phyloP scores from a whole-genome alignment of 1,140 invertebrate species.

The Neomicropteryx cornuta region DNA sequence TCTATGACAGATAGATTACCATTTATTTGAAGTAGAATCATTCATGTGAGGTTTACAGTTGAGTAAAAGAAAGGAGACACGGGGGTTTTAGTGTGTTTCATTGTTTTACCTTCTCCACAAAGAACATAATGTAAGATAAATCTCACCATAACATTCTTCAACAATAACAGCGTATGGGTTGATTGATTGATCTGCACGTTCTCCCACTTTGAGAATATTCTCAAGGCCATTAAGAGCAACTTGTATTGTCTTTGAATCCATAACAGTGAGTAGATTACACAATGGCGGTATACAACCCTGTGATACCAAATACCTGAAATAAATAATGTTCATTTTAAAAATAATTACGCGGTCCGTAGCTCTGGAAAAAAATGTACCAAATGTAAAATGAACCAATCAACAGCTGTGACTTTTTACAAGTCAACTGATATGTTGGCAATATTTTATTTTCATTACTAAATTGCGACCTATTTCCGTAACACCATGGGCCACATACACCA shows the following conservation, averaged over 20 bases:
- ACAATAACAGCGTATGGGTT: slow-evolving; percentile 89
- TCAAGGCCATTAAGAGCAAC: slow-evolving; percentile 94
- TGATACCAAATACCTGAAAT: slow-evolving; percentile 44
- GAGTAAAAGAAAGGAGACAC: too few species aligned
- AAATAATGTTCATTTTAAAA: slow-evolving; percentile 2
- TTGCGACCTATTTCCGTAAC: too few species aligned
- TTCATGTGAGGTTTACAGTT: too few species aligned
- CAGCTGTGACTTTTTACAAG: not conserved
- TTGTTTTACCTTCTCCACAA: too few species aligned
- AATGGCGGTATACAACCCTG: slow-evolving; percentile 86
- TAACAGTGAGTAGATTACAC: slow-evolving; percentile 87
- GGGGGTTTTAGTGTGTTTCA: too few species aligned
- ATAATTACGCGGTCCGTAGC: too few species aligned
- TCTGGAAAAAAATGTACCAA: slow-evolving; percentile 9
- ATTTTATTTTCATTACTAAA: too few species aligned
- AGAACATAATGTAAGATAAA: too few species aligned
- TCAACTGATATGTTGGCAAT: slow-evolving; percentile 2
- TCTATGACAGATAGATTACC: too few species aligned
- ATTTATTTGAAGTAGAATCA: too few species aligned
- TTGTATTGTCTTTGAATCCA: slow-evolving; percentile 95
- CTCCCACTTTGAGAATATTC: slow-evolving; percentile 89
- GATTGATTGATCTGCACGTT: slow-evolving; percentile 61
- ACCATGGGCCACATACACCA: too few species aligned
- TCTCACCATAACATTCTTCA: slow-evolving; percentile 91
- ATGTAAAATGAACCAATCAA: not conserved